A percentile compares a stretch with the other conserved stretches of the same genome.
phyloP scores from a whole-genome alignment of 2,797 vertebrate genomes.

The Rousettus madagascariensis region DNA sequence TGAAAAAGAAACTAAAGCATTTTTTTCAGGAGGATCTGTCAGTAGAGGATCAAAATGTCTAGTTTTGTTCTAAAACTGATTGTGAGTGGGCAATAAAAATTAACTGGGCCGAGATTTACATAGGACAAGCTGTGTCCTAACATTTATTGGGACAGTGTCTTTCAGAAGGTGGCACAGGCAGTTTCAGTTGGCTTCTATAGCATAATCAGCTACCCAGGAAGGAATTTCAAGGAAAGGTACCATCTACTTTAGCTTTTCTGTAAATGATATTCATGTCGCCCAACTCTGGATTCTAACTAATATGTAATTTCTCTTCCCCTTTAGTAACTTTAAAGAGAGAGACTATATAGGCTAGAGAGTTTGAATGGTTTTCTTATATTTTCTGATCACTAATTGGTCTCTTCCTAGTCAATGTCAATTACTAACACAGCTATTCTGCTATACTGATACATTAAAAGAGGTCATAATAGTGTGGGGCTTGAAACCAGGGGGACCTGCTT shows the following conservation, averaged over 20 bases:
- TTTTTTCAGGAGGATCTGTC: background rate
- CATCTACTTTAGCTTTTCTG: constrained; percentile 8
- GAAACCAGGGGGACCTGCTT: background rate
- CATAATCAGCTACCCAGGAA: background rate
- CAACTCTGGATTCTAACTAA: background rate
- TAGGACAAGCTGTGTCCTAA: background rate
- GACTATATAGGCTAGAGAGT: background rate
- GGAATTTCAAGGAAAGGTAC: background rate
- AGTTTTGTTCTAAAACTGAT: background rate
- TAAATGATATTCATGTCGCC: background rate
- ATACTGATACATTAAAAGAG: background rate
- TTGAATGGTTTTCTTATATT: background rate
- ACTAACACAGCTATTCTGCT: background rate
- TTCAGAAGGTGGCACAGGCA: background rate
- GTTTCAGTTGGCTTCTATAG: background rate
- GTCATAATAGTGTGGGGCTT: background rate
- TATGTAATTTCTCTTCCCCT: background rate
- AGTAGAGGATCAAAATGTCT: background rate
- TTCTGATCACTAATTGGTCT: background rate
- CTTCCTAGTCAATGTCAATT: background rate
- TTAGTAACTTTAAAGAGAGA: background rate
- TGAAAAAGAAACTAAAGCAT: constrained; percentile 4
- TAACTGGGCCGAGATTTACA: background rate
- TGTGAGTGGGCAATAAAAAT: background rate
- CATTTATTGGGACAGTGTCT: background rate